Evolutionary conservation across 2,888 invertebrate genomes (phyloP).

Genomic region (Clivina fossor): DNA sequence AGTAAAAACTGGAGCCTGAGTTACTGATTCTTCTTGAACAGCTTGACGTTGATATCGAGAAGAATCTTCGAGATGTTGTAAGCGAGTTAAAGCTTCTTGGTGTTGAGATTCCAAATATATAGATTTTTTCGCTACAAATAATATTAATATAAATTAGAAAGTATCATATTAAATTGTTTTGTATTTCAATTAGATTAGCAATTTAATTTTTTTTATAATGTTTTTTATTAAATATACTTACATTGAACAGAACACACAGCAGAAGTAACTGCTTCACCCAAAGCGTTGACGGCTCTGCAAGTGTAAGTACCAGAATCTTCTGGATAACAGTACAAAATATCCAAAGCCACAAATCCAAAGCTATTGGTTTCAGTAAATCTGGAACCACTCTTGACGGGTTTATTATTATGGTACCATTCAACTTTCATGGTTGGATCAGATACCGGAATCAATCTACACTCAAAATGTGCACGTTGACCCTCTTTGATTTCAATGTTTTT

Average conservation of each 20-base stretch:
- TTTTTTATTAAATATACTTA: constrained; percentile 52
- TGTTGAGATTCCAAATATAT: constrained; percentile 87
- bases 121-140: constrained; percentile 65
- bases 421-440: constrained; percentile 92
- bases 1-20: constrained; percentile 90
- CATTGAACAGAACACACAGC: constrained; percentile 83
- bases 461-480: constrained; percentile 92
- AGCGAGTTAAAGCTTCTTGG: constrained; percentile 78
- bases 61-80: constrained; percentile 80
- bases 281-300: constrained; percentile 85
- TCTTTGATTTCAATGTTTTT: constrained; percentile 92
- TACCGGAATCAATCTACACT: constrained; percentile 90
- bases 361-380: constrained; percentile 95
- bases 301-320: constrained; percentile 97
- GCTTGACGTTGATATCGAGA: constrained; percentile 73
- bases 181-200: too few relatives aligned
- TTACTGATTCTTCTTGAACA: constrained; percentile 75
- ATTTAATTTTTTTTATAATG: constrained; percentile 20
- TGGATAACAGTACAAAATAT: constrained; percentile 92
- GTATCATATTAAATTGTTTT: too few relatives aligned
- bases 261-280: constrained; percentile 92
- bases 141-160: constrained; percentile 16
- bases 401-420: constrained; percentile 93
- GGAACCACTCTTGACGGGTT: constrained; percentile 87
- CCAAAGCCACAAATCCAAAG: constrained; percentile 96